phyloP scores from a whole-genome alignment of 2,797 vertebrate species.

The Ciconia nigra region DNA sequence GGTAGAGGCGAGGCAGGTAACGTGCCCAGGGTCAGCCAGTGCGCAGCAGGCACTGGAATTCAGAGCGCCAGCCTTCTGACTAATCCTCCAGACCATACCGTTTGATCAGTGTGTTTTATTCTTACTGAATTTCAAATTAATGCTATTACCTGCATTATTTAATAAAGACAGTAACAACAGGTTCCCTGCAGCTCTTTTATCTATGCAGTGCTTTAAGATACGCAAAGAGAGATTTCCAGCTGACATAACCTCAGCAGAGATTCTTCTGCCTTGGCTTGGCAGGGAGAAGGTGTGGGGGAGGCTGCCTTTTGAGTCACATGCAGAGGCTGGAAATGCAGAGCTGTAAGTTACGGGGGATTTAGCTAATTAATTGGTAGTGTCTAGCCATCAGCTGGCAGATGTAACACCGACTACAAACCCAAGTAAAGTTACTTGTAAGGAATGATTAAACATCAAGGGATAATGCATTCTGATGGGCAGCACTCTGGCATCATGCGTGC shows the following conservation, averaged over 20 bases:
- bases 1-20: neutral
- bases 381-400: conserved; percentile 36
- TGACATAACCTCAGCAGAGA: conserved; percentile 23
- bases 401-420: neutral
- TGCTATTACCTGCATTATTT: conserved; percentile 52
- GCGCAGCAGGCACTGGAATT: neutral
- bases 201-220: neutral
- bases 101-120: neutral
- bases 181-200: conserved; percentile 34
- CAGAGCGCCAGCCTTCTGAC: neutral
- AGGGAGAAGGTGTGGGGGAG: neutral
- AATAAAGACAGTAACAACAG: conserved; percentile 38
- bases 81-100: neutral
- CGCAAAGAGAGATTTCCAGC: conserved; percentile 47
- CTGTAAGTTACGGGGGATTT: conserved; percentile 22
- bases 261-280: neutral
- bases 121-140: conserved; percentile 32
- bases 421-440: neutral
- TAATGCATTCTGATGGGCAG: neutral
- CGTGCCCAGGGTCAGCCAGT: rapidly evolving
- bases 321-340: conserved; percentile 3
- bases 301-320: neutral
- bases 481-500: neutral
- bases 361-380: conserved; percentile 58
- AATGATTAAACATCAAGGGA: conserved; percentile 19